These are phyloP conservation scores for Leptinotarsa lineolata DNA, from an alignment of 1,140 invertebrate genomes.

Conservation along the genomic window DNA sequence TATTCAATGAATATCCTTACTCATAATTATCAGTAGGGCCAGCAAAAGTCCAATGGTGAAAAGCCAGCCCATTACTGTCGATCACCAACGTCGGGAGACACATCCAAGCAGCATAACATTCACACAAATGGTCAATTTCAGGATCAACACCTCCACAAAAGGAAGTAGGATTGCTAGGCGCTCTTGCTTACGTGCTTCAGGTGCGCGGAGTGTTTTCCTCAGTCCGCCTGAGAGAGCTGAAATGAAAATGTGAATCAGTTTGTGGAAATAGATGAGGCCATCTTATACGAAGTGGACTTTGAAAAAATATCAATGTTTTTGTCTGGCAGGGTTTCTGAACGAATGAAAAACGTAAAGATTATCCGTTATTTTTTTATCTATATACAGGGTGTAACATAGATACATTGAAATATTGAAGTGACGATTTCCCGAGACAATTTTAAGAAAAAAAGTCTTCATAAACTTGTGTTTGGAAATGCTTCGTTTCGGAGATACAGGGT, in stretches of 20 bases:
- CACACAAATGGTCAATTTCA: constrained; percentile 5
- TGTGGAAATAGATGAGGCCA: background rate
- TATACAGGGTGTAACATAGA: too few species aligned
- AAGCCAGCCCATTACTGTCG: constrained; percentile 48
- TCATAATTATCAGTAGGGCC: constrained; percentile 43
- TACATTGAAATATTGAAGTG: too few species aligned
- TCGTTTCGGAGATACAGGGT: too few species aligned
- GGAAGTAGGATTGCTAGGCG: background rate
- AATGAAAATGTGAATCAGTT: background rate
- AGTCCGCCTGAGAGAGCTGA: background rate
- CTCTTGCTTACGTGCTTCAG: background rate
- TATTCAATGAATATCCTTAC: constrained; percentile 19
- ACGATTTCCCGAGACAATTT: too few species aligned
- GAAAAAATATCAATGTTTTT: too few species aligned
- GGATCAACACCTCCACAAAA: background rate
- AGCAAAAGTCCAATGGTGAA: constrained; percentile 42
- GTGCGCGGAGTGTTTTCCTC: background rate
- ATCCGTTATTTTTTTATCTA: too few species aligned
- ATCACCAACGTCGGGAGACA: constrained; percentile 35
- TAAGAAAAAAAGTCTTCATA: too few species aligned
- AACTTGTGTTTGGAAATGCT: too few species aligned
- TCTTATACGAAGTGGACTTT: too few species aligned
- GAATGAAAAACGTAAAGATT: too few species aligned
- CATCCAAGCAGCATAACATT: constrained; percentile 35
- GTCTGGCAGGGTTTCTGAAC: too few species aligned